A percentile compares a stretch with the other conserved stretches of the same genome.
Conservation (phyloP, 1,140 invertebrate species). For the Drosophila neocordata region DNA sequence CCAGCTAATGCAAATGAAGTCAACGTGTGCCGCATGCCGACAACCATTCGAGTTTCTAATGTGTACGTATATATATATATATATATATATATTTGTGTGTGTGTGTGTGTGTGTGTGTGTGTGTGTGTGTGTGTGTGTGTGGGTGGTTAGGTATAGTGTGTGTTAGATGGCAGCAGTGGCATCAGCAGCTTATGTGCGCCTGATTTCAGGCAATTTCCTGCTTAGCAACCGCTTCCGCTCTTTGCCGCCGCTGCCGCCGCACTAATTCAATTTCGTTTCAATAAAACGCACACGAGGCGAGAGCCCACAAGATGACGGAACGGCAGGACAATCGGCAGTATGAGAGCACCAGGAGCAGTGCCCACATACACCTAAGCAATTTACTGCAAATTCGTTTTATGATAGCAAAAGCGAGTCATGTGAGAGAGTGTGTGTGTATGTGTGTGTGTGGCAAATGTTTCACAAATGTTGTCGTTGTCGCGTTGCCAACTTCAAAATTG, state of each 20-base stretch:
- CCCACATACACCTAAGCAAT: slow-evolving; percentile 33
- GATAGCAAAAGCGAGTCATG: slow-evolving; percentile 13
- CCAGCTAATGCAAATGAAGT: slow-evolving; percentile 51
- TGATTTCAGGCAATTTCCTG: slow-evolving; percentile 67
- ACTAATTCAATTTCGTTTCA: slow-evolving; percentile 69
- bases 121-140: neutral
- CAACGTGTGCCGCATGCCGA: slow-evolving; percentile 7
- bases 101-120: neutral
- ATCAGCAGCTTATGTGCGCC: slow-evolving; percentile 54
- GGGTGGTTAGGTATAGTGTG: slow-evolving; percentile 2
- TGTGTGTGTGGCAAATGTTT: slow-evolving; percentile 33
- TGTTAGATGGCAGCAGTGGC: slow-evolving; percentile 4
- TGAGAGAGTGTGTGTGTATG: slow-evolving; percentile 31
- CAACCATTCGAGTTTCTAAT: slow-evolving; percentile 1
- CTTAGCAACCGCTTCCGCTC: slow-evolving; percentile 68
- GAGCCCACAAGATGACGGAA: slow-evolving; percentile 19
- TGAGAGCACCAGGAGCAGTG: slow-evolving; percentile 10
- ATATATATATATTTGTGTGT: neutral
- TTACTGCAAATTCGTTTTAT: slow-evolving; percentile 58
- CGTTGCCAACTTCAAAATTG: slow-evolving; percentile 60
- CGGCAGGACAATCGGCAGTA: slow-evolving; percentile 17
- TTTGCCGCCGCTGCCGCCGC: slow-evolving; percentile 53
- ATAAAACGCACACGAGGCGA: slow-evolving; percentile 49
- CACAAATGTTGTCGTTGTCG: slow-evolving; percentile 35
- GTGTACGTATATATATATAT: neutral